Conservation (phyloP, 2,888 invertebrate species). For the Mycalesis mineus region DNA sequence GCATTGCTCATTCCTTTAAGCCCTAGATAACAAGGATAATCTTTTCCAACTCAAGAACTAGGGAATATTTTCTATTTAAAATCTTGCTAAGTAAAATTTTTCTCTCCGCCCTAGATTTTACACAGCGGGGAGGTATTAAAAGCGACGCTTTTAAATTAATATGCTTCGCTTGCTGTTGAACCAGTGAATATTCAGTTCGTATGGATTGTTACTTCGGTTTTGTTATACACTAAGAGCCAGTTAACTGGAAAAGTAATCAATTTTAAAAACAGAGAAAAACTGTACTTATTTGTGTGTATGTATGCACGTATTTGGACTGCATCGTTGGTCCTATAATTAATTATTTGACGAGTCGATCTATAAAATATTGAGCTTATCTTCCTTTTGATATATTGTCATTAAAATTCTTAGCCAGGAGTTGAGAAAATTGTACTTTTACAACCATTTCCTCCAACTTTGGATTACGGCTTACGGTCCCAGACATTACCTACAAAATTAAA, state of each 20-base stretch:
- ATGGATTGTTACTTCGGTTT: slow-evolving; percentile 16
- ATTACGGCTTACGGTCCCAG: no score
- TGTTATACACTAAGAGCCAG: neutral
- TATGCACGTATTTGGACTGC: no score
- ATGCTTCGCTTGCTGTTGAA: slow-evolving; percentile 15
- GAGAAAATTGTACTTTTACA: no score
- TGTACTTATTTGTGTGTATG: no score
- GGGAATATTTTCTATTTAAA: slow-evolving; percentile 9
- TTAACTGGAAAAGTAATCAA: neutral
- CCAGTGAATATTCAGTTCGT: slow-evolving; percentile 19
- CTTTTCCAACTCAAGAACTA: neutral
- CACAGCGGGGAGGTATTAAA: slow-evolving; percentile 10
- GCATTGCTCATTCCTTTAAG: neutral
- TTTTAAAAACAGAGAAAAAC: no score
- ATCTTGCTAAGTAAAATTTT: slow-evolving; percentile 10
- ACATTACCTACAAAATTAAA: no score
- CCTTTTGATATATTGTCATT: no score
- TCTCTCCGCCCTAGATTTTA: slow-evolving; percentile 15
- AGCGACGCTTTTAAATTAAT: slow-evolving; percentile 23
- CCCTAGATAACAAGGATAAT: slow-evolving; percentile 3
- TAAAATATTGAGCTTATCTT: no score
- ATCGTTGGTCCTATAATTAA: no score
- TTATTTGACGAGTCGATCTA: no score
- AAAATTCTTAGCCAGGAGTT: no score
- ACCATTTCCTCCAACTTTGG: no score